Evolutionary conservation across 2,888 invertebrate genomes (phyloP).

Genomic region (Chymomyza caudatula): DNA sequence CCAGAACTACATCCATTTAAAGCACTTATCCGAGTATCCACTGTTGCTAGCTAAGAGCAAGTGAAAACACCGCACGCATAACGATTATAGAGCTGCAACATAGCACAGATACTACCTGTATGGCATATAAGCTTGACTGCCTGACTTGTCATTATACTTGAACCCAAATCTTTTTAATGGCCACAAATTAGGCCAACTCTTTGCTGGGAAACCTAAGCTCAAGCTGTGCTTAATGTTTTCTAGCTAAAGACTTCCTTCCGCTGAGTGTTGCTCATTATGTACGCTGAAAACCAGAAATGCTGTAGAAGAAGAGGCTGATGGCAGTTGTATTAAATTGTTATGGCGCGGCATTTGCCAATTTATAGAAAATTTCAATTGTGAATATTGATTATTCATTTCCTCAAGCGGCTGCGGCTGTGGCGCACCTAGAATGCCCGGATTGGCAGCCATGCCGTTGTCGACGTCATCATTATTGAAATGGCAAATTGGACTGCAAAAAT

Average conservation of each 20-base stretch:
- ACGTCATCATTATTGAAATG: slow-evolving; percentile 49
- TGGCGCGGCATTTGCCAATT: slow-evolving; percentile 37
- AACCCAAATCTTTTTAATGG: not conserved
- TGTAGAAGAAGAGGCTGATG: too few relatives aligned
- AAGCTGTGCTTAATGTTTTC: not conserved
- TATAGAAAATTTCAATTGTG: slow-evolving; percentile 63
- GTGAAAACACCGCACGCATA: not conserved
- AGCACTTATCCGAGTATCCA: not conserved
- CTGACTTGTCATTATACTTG: not conserved
- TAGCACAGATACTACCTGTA: too few relatives aligned
- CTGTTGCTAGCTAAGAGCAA: not conserved
- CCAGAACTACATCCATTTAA: too few relatives aligned
- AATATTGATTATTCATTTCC: slow-evolving; percentile 68
- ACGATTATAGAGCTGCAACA: too few relatives aligned
- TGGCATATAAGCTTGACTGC: too few relatives aligned
- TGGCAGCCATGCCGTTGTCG: slow-evolving; percentile 16
- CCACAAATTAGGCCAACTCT: not conserved
- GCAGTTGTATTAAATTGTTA: slow-evolving; percentile 20
- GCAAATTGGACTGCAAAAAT: slow-evolving; percentile 64
- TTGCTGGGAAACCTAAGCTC: not conserved
- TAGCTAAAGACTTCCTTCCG: slow-evolving; percentile 6
- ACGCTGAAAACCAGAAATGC: not conserved
- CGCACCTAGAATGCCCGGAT: slow-evolving; percentile 31
- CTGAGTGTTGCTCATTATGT: not conserved
- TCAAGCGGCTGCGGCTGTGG: slow-evolving; percentile 27